Conservation (phyloP, 2,888 invertebrate species). For the Drosophila monieri region DNA sequence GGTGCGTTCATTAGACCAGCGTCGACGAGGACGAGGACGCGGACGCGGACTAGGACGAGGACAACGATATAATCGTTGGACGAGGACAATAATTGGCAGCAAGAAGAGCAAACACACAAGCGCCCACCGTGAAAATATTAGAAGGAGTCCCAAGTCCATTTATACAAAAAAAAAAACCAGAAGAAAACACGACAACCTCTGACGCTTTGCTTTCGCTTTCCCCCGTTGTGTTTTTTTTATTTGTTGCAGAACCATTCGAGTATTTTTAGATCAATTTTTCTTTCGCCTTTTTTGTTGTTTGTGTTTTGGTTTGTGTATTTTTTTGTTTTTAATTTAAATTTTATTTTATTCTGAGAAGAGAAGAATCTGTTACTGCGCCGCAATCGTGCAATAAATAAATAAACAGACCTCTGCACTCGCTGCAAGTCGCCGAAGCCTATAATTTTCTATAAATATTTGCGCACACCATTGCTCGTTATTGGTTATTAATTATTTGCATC, state of each 20-base stretch:
- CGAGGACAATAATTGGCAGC: slow-evolving; percentile 36
- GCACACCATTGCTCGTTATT: slow-evolving; percentile 6
- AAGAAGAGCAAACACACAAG: slow-evolving; percentile 15
- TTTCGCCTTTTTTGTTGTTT: slow-evolving; percentile 5
- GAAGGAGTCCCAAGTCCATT: slow-evolving; percentile 29
- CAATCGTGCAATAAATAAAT: slow-evolving; percentile 20
- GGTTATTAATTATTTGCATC: slow-evolving; percentile 4
- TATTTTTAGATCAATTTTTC: slow-evolving; percentile 39
- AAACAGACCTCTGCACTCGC: neutral
- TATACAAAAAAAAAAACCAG: slow-evolving; percentile 16
- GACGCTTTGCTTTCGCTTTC: slow-evolving; percentile 52
- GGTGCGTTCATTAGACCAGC: slow-evolving; percentile 68
- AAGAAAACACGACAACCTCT: slow-evolving; percentile 34
- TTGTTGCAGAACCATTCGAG: slow-evolving; percentile 8
- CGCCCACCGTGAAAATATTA: slow-evolving; percentile 25
- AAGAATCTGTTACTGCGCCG: slow-evolving; percentile 22
- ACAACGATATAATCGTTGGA: no score
- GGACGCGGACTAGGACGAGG: slow-evolving; percentile 2
- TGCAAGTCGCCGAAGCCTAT: slow-evolving; percentile 10
- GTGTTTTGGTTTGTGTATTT: neutral
- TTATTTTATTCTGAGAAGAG: slow-evolving; percentile 8
- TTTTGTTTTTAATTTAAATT: neutral
- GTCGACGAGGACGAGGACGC: slow-evolving; percentile 26
- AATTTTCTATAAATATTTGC: slow-evolving; percentile 27
- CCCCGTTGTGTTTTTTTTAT: neutral